Percentiles rank a stretch among this genome's conserved stretches.
phyloP scores from a whole-genome alignment of 2,888 invertebrate genomes.

The Petrolisthes cinctipes region DNA sequence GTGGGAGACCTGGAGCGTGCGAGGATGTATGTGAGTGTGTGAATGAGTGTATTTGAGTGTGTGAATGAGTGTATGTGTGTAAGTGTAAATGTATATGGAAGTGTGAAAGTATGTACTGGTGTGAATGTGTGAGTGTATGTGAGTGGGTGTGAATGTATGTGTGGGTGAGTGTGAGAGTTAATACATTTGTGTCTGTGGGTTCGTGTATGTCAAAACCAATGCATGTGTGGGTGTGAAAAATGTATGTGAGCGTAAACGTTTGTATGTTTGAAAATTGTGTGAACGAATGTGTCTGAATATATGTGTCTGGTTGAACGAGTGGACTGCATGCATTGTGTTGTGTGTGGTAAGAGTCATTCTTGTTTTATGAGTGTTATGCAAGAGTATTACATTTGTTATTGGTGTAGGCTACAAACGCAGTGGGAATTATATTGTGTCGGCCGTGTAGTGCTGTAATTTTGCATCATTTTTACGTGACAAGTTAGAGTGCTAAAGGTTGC shows the following conservation, averaged over 20 bases:
- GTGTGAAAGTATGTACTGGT: constrained; percentile 6
- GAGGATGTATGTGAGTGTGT: constrained; percentile 1
- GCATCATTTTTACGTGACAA: no score
- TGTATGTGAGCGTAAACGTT: not conserved
- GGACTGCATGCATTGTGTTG: no score
- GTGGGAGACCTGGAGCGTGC: constrained; percentile 28
- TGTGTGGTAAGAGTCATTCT: not conserved
- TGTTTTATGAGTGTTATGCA: not conserved
- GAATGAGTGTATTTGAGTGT: not conserved
- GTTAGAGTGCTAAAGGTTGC: no score
- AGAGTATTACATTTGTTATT: no score
- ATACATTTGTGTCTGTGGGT: not conserved
- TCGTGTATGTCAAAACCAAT: not conserved
- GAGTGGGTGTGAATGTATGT: constrained; percentile 15
- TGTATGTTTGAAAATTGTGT: not conserved
- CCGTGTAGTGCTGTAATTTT: no score
- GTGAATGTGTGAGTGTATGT: constrained; percentile 8
- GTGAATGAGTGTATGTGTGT: no score
- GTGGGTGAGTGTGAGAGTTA: constrained; percentile 1
- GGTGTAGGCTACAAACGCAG: no score
- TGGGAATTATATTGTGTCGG: no score
- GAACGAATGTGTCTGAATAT: not conserved
- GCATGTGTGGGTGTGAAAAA: not conserved
- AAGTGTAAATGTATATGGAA: not conserved
- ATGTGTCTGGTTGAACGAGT: not conserved